Conservation (phyloP, 2,888 invertebrate species). For the Cosmia trapezina region DNA sequence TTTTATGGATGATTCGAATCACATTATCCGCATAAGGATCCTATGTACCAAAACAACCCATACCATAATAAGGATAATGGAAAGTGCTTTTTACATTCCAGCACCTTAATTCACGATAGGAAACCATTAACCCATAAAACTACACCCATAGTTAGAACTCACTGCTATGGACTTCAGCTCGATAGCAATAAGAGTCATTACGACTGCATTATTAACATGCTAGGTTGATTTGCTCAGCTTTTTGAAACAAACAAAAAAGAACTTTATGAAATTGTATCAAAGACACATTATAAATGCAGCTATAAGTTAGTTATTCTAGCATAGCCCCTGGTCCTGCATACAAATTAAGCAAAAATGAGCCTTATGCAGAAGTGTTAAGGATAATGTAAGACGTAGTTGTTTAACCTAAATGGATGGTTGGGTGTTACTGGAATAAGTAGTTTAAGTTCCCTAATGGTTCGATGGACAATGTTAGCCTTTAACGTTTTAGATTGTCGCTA, state of each 20-base stretch:
- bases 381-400: background rate
- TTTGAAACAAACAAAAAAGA: slow-evolving; percentile 15
- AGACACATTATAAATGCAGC: slow-evolving; percentile 17
- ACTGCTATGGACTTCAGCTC: background rate
- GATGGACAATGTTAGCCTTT: slow-evolving; percentile 53
- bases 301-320: slow-evolving; percentile 4
- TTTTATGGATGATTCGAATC: slow-evolving; percentile 6
- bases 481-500: slow-evolving; percentile 12
- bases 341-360: slow-evolving; percentile 11
- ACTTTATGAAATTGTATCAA: slow-evolving; percentile 4
- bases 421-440: slow-evolving; percentile 11
- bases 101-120: slow-evolving; percentile 63
- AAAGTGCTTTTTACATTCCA: slow-evolving; percentile 76
- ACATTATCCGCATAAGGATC: slow-evolving; percentile 17
- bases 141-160: background rate
- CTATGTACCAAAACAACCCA: slow-evolving; percentile 31
- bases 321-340: background rate
- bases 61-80: slow-evolving; percentile 66
- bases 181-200: background rate
- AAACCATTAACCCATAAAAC: slow-evolving; percentile 48
- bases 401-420: background rate
- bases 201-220: background rate
- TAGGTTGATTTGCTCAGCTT: background rate
- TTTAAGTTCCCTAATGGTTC: slow-evolving; percentile 53
- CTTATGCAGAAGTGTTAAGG: background rate